phyloP scores from a whole-genome alignment of 2,113 vertebrate species.

The Chloebia gouldiae region DNA sequence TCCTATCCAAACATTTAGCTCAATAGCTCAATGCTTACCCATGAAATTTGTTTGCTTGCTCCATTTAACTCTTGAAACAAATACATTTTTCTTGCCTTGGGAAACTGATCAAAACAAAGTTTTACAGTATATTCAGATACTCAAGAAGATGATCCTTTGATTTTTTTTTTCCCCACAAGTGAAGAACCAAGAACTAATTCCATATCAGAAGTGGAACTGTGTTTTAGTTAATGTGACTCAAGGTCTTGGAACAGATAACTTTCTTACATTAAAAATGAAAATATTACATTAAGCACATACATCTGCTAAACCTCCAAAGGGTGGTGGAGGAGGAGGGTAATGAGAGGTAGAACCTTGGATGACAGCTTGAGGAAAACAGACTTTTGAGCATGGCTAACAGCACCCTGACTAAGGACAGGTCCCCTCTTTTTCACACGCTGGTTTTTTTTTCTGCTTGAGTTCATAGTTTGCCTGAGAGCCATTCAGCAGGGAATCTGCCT shows the following conservation, averaged over 20 bases:
- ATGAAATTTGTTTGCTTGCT: neutral
- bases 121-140: neutral
- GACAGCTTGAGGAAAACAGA: neutral
- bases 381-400: neutral
- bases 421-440: accelerated
- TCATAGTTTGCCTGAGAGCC: neutral
- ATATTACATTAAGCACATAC: neutral
- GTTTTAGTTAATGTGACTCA: neutral
- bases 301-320: neutral
- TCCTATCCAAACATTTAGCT: neutral
- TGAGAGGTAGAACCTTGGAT: neutral
- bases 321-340: neutral
- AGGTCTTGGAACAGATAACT: neutral
- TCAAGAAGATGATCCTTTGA: neutral
- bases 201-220: neutral
- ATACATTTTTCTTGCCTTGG: neutral
- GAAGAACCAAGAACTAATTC: neutral
- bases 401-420: neutral
- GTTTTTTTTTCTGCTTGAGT: neutral
- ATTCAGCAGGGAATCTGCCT: neutral
- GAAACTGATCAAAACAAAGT: neutral
- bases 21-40: neutral
- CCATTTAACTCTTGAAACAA: neutral
- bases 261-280: neutral
- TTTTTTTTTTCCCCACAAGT: neutral